phyloP scores from a whole-genome alignment of 2,113 vertebrate species.

The Alethe castanea region DNA sequence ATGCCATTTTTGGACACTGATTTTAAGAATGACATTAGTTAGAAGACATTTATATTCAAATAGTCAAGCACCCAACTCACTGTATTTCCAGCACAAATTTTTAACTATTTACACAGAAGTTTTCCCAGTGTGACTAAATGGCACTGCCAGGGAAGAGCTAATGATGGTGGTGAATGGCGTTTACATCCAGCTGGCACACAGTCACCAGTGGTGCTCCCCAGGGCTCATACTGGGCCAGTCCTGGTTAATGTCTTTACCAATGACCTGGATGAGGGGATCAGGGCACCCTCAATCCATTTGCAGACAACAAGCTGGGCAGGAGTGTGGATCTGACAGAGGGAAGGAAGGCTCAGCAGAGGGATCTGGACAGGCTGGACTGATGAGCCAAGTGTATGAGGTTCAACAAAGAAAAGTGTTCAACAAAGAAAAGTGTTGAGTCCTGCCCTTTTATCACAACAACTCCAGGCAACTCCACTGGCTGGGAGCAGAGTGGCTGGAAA shows the following conservation, averaged over 20 bases:
- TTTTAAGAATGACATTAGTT: background rate
- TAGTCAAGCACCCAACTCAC: background rate
- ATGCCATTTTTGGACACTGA: background rate
- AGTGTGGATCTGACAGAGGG: background rate
- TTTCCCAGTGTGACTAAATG: background rate
- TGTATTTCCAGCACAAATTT: background rate
- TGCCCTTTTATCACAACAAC: background rate
- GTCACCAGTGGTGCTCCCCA: background rate
- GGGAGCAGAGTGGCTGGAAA: background rate
- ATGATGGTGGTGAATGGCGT: background rate
- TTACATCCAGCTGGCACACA: background rate
- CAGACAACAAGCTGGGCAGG: background rate
- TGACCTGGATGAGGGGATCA: background rate
- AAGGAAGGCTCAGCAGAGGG: background rate
- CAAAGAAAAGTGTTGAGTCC: background rate
- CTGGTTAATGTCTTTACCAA: too few species aligned
- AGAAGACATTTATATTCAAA: background rate
- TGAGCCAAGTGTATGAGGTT: background rate
- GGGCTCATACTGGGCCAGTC: background rate
- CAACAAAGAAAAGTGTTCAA: background rate
- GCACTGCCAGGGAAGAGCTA: background rate
- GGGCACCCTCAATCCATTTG: background rate
- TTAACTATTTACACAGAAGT: background rate
- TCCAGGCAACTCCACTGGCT: background rate
- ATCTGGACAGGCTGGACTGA: background rate